Evolutionary conservation across 2,113 vertebrate species (phyloP).

Genomic region (Lampris incognitus): DNA sequence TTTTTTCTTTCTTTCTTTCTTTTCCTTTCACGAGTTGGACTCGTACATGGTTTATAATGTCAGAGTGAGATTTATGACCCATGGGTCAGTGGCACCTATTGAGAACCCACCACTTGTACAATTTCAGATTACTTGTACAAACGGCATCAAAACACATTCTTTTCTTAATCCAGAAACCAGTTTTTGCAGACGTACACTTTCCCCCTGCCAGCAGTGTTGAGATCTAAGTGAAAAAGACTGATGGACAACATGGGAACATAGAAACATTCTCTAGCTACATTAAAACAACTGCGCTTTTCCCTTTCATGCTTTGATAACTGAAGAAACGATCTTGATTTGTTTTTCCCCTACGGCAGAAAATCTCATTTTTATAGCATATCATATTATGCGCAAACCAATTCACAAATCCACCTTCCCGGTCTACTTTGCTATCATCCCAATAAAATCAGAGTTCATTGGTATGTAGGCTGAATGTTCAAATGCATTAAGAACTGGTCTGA

Average conservation of each 20-base stretch:
- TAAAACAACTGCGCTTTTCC: conserved; percentile 77
- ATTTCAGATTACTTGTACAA: too few relatives aligned
- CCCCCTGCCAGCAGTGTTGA: conserved; percentile 50
- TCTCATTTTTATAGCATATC: conserved; percentile 78
- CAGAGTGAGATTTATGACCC: not conserved
- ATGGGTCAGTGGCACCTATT: not conserved
- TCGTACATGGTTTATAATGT: not conserved
- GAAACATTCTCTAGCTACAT: conserved; percentile 69
- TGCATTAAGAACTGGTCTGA: conserved; percentile 74
- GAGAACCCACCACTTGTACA: not conserved
- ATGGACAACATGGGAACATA: conserved; percentile 52
- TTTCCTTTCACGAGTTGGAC: not conserved
- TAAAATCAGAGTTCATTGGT: conserved; percentile 77
- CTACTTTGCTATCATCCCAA: conserved; percentile 81
- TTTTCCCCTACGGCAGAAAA: conserved; percentile 76
- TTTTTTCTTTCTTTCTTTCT: not conserved
- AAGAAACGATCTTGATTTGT: conserved; percentile 80
- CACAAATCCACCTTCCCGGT: conserved; percentile 79
- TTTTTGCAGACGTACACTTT: conserved; percentile 44
- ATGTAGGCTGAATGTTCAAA: conserved; percentile 74
- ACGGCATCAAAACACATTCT: not conserved
- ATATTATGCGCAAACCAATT: conserved; percentile 80
- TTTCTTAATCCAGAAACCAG: conserved; percentile 17
- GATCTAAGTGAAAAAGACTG: conserved; percentile 37
- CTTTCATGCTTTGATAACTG: conserved; percentile 76